phyloP scores from a whole-genome alignment of 2,113 vertebrate genomes.

The Hoplias malabaricus region DNA sequence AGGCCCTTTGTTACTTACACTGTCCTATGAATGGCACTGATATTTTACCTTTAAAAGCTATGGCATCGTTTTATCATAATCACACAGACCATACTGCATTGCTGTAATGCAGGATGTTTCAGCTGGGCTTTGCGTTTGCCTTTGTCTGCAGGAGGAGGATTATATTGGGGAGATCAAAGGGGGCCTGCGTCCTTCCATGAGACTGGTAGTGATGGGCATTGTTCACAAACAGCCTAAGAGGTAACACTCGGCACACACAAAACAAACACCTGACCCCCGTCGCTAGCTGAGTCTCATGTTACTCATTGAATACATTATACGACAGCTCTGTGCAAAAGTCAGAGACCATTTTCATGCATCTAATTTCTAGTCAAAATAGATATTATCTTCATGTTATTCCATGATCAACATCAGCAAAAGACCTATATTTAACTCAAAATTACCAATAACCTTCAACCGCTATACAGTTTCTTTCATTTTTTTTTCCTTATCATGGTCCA shows the following conservation, averaged over 20 bases:
- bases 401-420: too few relatives aligned
- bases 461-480: too few relatives aligned
- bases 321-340: background rate
- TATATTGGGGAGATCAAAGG: slow-evolving; percentile 79
- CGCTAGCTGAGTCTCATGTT: background rate
- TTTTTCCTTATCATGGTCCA: too few relatives aligned
- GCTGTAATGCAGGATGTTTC: background rate
- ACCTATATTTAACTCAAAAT: too few relatives aligned
- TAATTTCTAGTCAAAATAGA: too few relatives aligned
- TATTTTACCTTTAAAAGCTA: background rate
- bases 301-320: background rate
- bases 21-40: background rate
- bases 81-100: too few relatives aligned
- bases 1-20: background rate
- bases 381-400: too few relatives aligned
- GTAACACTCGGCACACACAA: slow-evolving; percentile 52
- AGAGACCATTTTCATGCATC: too few relatives aligned
- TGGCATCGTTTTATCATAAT: background rate
- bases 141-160: slow-evolving; percentile 63
- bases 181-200: slow-evolving; percentile 77
- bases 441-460: too few relatives aligned
- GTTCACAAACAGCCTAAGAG: slow-evolving; percentile 74
- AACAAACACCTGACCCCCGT: slow-evolving; percentile 26
- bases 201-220: slow-evolving; percentile 78
- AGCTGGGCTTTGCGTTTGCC: slow-evolving; percentile 12